These are phyloP conservation scores for Psittacus erithacus DNA, from an alignment of 2,113 vertebrate genomes.

Conservation along the genomic window DNA sequence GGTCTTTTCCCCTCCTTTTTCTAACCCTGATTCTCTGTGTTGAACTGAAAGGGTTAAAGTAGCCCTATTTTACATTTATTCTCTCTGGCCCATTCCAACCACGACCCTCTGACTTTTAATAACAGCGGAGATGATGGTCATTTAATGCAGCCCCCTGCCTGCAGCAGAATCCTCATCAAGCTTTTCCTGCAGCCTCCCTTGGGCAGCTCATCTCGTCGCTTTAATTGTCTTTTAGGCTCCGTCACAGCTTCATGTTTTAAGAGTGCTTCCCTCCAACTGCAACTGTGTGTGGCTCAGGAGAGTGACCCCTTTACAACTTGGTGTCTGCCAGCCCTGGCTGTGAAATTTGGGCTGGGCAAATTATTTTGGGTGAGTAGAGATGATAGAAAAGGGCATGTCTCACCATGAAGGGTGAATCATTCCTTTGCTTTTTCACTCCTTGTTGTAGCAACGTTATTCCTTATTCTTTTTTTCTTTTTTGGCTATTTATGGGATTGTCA, in stretches of 20 bases:
- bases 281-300: background rate
- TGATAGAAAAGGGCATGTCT: conserved; percentile 69
- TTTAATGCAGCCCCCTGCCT: conserved; percentile 40
- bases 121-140: conserved; percentile 1
- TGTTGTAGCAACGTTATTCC: conserved; percentile 61
- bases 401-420: conserved; percentile 60
- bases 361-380: conserved; percentile 67
- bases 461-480: background rate
- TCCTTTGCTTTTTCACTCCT: conserved; percentile 50
- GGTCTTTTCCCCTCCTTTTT: background rate
- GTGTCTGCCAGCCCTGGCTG: conserved; percentile 38
- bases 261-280: background rate
- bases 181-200: conserved; percentile 28
- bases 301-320: conserved; percentile 27
- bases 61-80: background rate
- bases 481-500: conserved; percentile 67
- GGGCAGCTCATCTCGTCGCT: conserved; percentile 16
- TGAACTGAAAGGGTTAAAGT: background rate
- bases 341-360: conserved; percentile 61
- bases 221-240: conserved; percentile 59
- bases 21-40: background rate
- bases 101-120: background rate
- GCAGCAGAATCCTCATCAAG: conserved; percentile 56
- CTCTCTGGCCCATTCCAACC: background rate
- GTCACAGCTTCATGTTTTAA: conserved; percentile 30